Evolutionary conservation across 2,797 vertebrate genomes (phyloP).

Genomic region (Manis pentadactyla): DNA sequence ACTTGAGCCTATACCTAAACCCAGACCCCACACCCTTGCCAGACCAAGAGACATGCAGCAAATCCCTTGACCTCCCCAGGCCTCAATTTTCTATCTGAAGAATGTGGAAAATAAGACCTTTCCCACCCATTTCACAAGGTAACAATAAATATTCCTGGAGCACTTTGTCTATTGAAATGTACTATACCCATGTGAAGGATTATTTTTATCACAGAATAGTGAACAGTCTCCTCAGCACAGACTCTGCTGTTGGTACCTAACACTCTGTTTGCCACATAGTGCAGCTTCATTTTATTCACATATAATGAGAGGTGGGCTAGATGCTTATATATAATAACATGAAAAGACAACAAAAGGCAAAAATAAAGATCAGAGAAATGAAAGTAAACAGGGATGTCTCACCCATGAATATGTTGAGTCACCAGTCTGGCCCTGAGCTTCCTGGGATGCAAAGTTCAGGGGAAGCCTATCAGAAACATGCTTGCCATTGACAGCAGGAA

Average conservation of each 20-base stretch:
- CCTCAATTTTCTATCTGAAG: not conserved
- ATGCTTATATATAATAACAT: not conserved
- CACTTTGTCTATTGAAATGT: not conserved
- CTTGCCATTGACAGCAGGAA: not conserved
- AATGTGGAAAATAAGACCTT: not conserved
- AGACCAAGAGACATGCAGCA: not conserved
- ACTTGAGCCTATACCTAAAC: not conserved
- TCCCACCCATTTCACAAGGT: not conserved
- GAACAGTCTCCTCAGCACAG: not conserved
- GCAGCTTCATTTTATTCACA: constrained; percentile 24
- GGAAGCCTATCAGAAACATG: not conserved
- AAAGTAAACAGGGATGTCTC: not conserved
- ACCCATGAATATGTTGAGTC: not conserved
- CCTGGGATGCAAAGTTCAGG: not conserved
- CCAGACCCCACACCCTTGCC: not conserved
- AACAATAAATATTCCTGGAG: not conserved
- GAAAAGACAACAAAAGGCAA: constrained; percentile 31
- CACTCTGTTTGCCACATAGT: constrained; percentile 43
- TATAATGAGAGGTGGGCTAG: constrained; percentile 44
- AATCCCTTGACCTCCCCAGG: not conserved
- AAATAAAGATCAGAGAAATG: constrained; percentile 54
- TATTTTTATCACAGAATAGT: constrained; percentile 40
- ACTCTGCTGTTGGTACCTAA: constrained; percentile 42
- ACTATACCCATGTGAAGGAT: not conserved
- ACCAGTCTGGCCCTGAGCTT: not conserved